phyloP scores from a whole-genome alignment of 2,888 invertebrate genomes.

The Athripsodes cinereus region DNA sequence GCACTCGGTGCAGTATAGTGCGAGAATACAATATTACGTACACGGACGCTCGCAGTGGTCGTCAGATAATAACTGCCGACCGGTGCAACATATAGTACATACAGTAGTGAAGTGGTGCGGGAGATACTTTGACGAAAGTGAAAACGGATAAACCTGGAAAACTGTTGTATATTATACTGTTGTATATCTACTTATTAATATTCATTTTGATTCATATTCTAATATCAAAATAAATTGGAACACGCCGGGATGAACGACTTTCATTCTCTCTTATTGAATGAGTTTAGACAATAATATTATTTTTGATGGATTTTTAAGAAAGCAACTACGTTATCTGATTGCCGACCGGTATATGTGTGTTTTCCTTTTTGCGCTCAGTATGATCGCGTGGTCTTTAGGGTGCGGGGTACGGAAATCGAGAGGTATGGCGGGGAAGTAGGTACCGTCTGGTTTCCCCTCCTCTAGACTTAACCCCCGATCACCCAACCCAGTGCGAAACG shows the following conservation, averaged over 20 bases:
- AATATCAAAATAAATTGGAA: too few relatives aligned
- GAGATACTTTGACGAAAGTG: slow-evolving; percentile 14
- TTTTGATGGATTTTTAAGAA: too few relatives aligned
- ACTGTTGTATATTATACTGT: neutral
- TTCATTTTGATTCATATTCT: too few relatives aligned
- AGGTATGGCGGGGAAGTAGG: slow-evolving; percentile 1
- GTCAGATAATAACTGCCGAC: slow-evolving; percentile 12
- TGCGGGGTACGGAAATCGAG: neutral
- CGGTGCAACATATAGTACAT: slow-evolving; percentile 6
- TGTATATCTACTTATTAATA: too few relatives aligned
- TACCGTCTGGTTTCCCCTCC: slow-evolving; percentile 16
- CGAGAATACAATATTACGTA: neutral
- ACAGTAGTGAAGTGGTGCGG: slow-evolving; percentile 3
- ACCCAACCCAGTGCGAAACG: neutral
- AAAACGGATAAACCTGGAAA: slow-evolving; percentile 6
- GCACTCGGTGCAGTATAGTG: neutral
- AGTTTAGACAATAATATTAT: too few relatives aligned
- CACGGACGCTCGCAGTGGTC: slow-evolving; percentile 5
- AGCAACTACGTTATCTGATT: slow-evolving; percentile 8
- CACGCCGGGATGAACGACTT: too few relatives aligned
- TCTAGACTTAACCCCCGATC: neutral
- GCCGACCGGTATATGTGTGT: slow-evolving; percentile 12
- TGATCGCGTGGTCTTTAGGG: slow-evolving; percentile 1
- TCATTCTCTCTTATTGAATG: too few relatives aligned
- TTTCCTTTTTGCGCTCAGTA: slow-evolving; percentile 13